These are phyloP conservation scores for Bradypus variegatus DNA, from an alignment of 2,797 vertebrate species.

Conservation along the genomic window DNA sequence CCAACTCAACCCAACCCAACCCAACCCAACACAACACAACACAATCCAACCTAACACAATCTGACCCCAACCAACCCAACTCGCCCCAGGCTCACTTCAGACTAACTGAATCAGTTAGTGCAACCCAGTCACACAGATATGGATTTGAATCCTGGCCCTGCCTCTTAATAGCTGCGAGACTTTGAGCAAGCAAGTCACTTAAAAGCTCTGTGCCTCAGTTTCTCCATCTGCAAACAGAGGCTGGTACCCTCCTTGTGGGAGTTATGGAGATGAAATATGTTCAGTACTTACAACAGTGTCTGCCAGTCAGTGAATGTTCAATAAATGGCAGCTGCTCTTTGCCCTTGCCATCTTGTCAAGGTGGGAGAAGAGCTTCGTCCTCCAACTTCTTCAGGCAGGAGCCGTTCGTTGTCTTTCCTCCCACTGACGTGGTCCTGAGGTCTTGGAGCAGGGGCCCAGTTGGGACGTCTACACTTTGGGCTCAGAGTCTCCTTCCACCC, in stretches of 20 bases:
- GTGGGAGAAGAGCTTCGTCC: background rate
- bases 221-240: background rate
- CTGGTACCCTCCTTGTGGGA: background rate
- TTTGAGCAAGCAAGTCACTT: background rate
- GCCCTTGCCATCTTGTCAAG: background rate
- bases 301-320: background rate
- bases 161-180: background rate
- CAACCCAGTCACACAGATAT: rapidly evolving
- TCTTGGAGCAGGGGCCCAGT: background rate
- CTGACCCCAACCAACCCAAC: background rate
- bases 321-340: background rate
- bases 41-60: background rate
- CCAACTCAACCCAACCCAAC: background rate
- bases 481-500: too few relatives aligned
- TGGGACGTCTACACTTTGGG: too few relatives aligned
- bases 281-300: too few relatives aligned
- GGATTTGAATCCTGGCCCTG: background rate
- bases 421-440: background rate
- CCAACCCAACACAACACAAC: background rate
- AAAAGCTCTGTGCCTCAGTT: background rate
- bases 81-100: background rate
- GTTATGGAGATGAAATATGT: background rate
- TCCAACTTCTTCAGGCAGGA: background rate
- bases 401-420: too few relatives aligned
- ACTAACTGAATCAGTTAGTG: background rate